Conservation (phyloP, 2,888 invertebrate genomes). For the Agriopis leucophaearia region DNA sequence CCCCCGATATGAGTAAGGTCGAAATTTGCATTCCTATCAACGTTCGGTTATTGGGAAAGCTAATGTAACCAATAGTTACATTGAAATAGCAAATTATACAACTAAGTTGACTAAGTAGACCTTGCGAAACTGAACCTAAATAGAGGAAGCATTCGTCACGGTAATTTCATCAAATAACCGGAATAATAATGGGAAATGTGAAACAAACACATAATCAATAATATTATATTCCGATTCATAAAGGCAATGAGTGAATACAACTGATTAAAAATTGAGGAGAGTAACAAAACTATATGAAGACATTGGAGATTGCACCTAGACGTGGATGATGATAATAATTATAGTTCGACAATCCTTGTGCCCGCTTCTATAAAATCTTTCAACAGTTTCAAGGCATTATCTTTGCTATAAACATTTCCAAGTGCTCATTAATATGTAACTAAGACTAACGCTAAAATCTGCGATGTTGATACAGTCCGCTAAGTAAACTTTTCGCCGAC, state of each 20-base stretch:
- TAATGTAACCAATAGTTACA: constrained; percentile 13
- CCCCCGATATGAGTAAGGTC: constrained; percentile 39
- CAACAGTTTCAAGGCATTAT: constrained; percentile 16
- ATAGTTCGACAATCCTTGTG: constrained; percentile 33
- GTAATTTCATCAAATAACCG: not conserved
- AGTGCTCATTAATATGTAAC: constrained; percentile 45
- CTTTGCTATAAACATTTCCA: constrained; percentile 38
- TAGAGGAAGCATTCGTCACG: constrained; percentile 7
- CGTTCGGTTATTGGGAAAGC: constrained; percentile 33
- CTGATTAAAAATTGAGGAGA: too few relatives aligned
- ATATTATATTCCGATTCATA: not conserved
- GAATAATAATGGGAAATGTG: constrained; percentile 8
- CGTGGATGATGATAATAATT: not conserved
- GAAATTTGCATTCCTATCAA: constrained; percentile 42
- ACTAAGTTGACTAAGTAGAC: constrained; percentile 16
- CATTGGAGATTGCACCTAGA: not conserved
- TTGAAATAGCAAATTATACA: constrained; percentile 14
- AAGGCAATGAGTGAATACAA: too few relatives aligned
- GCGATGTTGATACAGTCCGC: constrained; percentile 40
- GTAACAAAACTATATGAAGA: too few relatives aligned
- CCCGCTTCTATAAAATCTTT: constrained; percentile 34
- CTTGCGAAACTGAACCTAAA: constrained; percentile 7
- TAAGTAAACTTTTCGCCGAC: constrained; percentile 39
- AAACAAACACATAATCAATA: constrained; percentile 3
- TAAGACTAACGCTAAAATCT: constrained; percentile 28